Evolutionary conservation across 2,888 invertebrate species (phyloP), one percentile per base, ranked within the genome.

Genomic region (Eristalis arbustorum): DNA sequence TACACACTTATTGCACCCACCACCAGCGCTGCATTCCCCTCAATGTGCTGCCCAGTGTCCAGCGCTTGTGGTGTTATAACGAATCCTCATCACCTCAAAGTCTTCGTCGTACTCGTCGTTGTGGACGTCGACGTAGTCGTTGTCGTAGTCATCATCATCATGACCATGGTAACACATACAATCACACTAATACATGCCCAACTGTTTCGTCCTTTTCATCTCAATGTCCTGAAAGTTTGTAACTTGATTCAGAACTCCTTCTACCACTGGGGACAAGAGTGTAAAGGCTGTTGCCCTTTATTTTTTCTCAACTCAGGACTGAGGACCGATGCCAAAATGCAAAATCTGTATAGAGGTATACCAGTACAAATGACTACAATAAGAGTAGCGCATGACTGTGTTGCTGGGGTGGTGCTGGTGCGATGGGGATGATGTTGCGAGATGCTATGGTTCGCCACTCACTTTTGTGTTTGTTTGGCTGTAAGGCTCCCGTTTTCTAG

Each of bases 1-100:
- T 83, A 79, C 72, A 81, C 68, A 81, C 77, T 81, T 84, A 81
- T 84, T 84, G 68, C 84, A 63, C 82, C 75, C 74, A 88, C 69
- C 66, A 84, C 74, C 63, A 66, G 59, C 25, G 59, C 13, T 49
- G 59, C 25, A 59, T 59, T 84, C 56, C 72, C 64, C 40, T 75
- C 69, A 77, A 76, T 66, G 64, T 68, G 72, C 69, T 75, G 81
- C 61, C 73, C 69, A 61, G 80, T 64, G 67, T 61, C 74, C 76
- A 63, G 57, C 34, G 72, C 37, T 49, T 18, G 18, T 56, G 31
- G 31, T 28, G 59, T 75, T 76, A 76, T 67, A 63, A 64, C 77
- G 66, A 56, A 77, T 77, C 82, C 73, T 74, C 77, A 77, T 82
- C 85, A 85, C 77, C 67, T 61, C 37, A 64, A 23, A 10, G 22